Conservation (phyloP, 2,113 vertebrate genomes). For the Alaudala cheleensis region DNA sequence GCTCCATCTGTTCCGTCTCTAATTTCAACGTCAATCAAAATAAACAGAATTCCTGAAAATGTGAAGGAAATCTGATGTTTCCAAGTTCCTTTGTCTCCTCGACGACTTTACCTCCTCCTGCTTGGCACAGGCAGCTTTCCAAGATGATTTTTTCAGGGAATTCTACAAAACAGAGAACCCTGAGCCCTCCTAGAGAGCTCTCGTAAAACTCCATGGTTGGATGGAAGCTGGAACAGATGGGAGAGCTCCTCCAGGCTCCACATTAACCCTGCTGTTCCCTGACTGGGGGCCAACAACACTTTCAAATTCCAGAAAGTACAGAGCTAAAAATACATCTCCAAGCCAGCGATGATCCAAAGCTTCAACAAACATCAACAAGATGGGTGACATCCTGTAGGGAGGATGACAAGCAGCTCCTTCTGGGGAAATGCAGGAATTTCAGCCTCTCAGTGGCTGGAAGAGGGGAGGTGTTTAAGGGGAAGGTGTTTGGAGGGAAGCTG, state of each 20-base stretch:
- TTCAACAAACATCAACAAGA: not conserved
- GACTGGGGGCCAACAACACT: conserved; percentile 56
- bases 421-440: not conserved
- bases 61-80: not conserved
- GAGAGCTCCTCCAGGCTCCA: conserved; percentile 56
- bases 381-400: not conserved
- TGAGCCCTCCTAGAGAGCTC: conserved; percentile 62
- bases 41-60: conserved; percentile 34
- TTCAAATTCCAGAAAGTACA: conserved; percentile 22
- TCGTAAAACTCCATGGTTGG: conserved; percentile 63
- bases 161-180: conserved; percentile 61
- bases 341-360: not conserved
- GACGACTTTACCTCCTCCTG: conserved; percentile 36
- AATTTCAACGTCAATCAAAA: conserved; percentile 14
- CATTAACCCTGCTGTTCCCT: conserved; percentile 65
- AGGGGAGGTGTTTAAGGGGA: not conserved
- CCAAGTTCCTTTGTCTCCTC: conserved; percentile 43
- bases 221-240: conserved; percentile 73
- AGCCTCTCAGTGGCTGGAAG: not conserved
- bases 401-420: not conserved
- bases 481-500: not conserved
- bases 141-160: conserved; percentile 59
- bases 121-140: conserved; percentile 48
- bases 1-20: conserved; percentile 27
- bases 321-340: conserved; percentile 58